Evolutionary conservation across 1,140 invertebrate genomes (phyloP).

Genomic region (Pentalonia nigronervosa): DNA sequence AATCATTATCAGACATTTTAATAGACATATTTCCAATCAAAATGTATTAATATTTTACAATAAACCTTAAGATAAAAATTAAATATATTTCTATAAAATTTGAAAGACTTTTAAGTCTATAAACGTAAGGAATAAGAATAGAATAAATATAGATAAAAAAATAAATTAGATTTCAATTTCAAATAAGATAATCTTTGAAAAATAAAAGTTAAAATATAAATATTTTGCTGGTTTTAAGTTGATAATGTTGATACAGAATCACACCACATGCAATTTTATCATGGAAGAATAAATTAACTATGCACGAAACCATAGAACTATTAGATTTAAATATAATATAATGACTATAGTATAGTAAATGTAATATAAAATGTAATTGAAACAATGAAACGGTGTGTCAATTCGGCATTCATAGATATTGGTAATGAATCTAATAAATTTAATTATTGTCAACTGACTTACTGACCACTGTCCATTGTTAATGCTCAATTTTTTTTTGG

Average conservation of each 20-base stretch:
- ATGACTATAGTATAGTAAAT: too few relatives aligned
- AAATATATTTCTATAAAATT: background rate
- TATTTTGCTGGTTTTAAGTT: conserved; percentile 15
- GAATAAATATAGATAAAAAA: background rate
- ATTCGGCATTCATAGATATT: too few relatives aligned
- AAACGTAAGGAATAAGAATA: background rate
- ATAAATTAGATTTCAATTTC: background rate
- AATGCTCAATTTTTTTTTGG: too few relatives aligned
- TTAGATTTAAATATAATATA: too few relatives aligned
- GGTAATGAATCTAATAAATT: too few relatives aligned
- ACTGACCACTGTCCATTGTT: too few relatives aligned
- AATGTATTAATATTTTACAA: background rate
- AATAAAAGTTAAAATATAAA: background rate
- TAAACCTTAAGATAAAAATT: background rate
- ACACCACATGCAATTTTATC: conserved; percentile 36
- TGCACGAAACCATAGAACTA: background rate
- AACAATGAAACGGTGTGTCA: too few relatives aligned
- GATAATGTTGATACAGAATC: background rate
- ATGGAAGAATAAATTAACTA: conserved; percentile 27
- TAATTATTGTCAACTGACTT: too few relatives aligned
- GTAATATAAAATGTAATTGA: too few relatives aligned
- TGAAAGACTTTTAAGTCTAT: background rate
- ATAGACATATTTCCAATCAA: conserved; percentile 44
- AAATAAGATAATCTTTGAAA: background rate
- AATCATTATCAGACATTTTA: conserved; percentile 44